A percentile compares a stretch with the other conserved stretches of the same genome.
Evolutionary conservation across 1,140 invertebrate species (phyloP).

Genomic region (Chironomus striatipennis): DNA sequence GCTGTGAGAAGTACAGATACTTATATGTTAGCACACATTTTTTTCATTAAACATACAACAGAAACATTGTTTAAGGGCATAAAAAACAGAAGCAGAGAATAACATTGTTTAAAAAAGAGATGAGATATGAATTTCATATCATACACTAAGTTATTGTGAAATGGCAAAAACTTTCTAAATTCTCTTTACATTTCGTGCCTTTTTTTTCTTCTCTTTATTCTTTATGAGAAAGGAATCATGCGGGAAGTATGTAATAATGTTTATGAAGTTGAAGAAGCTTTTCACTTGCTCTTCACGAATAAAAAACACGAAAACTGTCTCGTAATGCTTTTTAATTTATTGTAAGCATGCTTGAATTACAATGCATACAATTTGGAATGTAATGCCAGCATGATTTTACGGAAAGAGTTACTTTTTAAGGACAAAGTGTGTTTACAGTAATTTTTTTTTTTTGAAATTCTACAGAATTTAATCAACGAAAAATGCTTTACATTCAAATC

Average conservation of each 20-base stretch:
- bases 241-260: too few species aligned
- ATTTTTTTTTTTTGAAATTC: too few species aligned
- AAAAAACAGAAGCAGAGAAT: not conserved
- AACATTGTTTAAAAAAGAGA: not conserved
- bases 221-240: not conserved
- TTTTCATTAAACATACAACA: not conserved
- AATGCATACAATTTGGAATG: too few species aligned
- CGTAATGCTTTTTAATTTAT: conserved; percentile 14
- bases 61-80: conserved; percentile 7
- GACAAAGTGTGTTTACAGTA: too few species aligned
- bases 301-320: not conserved
- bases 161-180: not conserved
- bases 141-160: too few species aligned
- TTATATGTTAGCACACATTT: not conserved
- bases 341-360: not conserved
- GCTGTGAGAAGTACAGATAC: not conserved
- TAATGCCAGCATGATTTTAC: too few species aligned
- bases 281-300: not conserved
- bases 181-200: not conserved
- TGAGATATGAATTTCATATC: not conserved
- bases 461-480: too few species aligned
- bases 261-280: not conserved
- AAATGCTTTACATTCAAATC: too few species aligned
- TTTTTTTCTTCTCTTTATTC: not conserved
- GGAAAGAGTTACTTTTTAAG: too few species aligned